phyloP scores from a whole-genome alignment of 2,888 invertebrate species.

The Blastobasis adustella region DNA sequence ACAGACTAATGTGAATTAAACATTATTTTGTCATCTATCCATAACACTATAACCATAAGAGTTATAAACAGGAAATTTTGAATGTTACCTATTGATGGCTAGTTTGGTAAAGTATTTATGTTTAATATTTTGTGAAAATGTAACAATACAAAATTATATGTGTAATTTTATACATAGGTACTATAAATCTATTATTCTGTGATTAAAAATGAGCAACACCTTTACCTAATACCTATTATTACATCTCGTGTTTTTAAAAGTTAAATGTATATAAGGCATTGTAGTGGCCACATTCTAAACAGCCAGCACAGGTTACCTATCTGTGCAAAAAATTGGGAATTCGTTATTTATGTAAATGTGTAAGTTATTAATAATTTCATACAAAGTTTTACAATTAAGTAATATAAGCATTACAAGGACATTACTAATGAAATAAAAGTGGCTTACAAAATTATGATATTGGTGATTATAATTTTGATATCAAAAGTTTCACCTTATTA shows the following conservation, averaged over 20 bases:
- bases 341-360: too few species aligned
- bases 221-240: conserved; percentile 28
- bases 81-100: neutral
- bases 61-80: too few species aligned
- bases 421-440: too few species aligned
- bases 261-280: conserved; percentile 30
- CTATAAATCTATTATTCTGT: conserved; percentile 34
- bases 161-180: conserved; percentile 1
- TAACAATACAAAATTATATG: neutral
- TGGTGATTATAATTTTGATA: conserved; percentile 22
- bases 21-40: too few species aligned
- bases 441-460: conserved; percentile 2
- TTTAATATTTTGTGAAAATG: neutral
- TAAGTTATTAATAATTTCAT: conserved; percentile 9
- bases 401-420: too few species aligned
- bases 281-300: conserved; percentile 30
- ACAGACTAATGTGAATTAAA: too few species aligned
- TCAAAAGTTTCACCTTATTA: conserved; percentile 27
- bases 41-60: too few species aligned
- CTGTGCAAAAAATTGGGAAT: conserved; percentile 4
- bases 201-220: conserved; percentile 40
- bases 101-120: neutral
- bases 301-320: conserved; percentile 26
- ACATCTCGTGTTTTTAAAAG: conserved; percentile 25
- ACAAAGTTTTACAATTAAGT: too few species aligned